Evolutionary conservation across 2,797 vertebrate genomes (phyloP), one percentile per base, ranked within the genome.

Genomic region (Scolopax rusticola): DNA sequence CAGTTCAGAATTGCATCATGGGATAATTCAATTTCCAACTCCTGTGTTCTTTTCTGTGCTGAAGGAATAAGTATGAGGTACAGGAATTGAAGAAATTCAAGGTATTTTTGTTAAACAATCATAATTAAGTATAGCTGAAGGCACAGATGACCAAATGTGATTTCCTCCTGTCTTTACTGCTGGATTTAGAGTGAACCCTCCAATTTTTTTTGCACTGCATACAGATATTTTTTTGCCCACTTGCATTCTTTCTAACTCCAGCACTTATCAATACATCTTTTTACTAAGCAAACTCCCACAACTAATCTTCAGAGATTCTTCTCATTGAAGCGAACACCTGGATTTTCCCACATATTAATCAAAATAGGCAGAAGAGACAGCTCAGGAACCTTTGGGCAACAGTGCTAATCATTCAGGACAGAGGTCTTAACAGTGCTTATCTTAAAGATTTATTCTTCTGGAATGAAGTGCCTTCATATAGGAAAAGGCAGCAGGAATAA

Each of bases 11-110:
- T 43, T 87, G 67, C 48, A 76, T 80, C 85, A 59, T 71, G 73
- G 43, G 50, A 90, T 85, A 70, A 82, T 65, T 87, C 74, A 11
- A 80, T 76, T 96, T 92, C 76, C 91, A 78, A 70, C 2, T 50
- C 33, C 18, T 84, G 24, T 54, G 14, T 50, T 50, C 25, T 93
- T 75, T 68, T 82, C 24, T 61, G n/a, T 60, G 33, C 20, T 57
- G 60, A 75, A 89, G 17, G 8, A 71, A 77, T 57, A 64, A 71
- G 23, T 23, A 73, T n/a, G 16, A 61, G 3, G 24, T 4, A 36
- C 1, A 5, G 3, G 2, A 48, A 59, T 81, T 60, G 11, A 82
- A 73, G 30, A 16, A 87, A 45, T 14, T 57, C 2, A 51, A 76
- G 15, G 1, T 20, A 25, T 91, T 68, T 84, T 47, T 19, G 64